Conservation (phyloP, 2,888 invertebrate species). For the Palloptera scutellata region DNA sequence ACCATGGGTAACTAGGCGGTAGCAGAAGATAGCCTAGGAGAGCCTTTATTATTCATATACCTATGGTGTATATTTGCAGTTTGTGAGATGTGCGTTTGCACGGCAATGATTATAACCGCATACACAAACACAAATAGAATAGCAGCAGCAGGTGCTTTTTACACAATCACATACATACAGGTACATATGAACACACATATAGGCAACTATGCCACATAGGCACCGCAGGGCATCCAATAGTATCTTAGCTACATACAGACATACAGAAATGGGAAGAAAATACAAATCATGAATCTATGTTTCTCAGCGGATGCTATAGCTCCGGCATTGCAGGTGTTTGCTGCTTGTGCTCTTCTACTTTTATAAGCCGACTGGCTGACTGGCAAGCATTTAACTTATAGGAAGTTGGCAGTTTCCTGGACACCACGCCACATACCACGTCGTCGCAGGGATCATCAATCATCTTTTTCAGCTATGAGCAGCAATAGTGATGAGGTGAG, state of each 20-base stretch:
- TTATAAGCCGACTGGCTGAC: constrained; percentile 3
- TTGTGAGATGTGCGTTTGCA: constrained; percentile 1
- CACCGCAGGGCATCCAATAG: too few relatives aligned
- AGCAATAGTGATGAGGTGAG: not conserved
- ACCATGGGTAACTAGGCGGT: too few relatives aligned
- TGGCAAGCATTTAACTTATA: constrained; percentile 18
- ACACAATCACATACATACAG: too few relatives aligned
- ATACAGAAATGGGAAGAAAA: too few relatives aligned
- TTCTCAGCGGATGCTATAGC: not conserved
- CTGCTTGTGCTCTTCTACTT: constrained; percentile 11
- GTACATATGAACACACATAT: too few relatives aligned
- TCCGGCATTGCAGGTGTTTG: not conserved
- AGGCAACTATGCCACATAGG: too few relatives aligned
- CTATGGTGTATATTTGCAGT: not conserved
- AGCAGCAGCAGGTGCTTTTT: too few relatives aligned
- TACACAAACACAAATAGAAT: too few relatives aligned
- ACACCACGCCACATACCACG: not conserved
- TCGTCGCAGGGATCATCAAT: constrained; percentile 31
- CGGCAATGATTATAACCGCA: not conserved
- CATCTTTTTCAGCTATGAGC: constrained; percentile 22
- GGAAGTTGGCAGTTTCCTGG: constrained; percentile 29
- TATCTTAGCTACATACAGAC: too few relatives aligned
- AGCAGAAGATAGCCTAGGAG: too few relatives aligned
- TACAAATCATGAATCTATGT: not conserved
- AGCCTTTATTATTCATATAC: constrained; percentile 5